A percentile compares a stretch with the other conserved stretches of the same genome.
phyloP scores from a whole-genome alignment of 2,113 vertebrate genomes.

The Menidia beryllina region DNA sequence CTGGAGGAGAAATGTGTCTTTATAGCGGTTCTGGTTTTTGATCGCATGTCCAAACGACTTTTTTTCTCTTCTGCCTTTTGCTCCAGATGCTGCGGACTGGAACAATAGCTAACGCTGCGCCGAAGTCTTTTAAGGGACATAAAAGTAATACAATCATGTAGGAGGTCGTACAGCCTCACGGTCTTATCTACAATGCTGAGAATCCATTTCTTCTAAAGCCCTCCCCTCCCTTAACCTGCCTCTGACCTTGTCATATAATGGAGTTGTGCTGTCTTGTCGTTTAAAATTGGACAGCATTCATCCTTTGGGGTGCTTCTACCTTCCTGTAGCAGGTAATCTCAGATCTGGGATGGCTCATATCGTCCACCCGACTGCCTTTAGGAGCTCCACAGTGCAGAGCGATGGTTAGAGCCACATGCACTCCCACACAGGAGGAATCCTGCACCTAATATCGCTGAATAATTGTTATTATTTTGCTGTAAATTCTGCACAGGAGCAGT shows the following conservation, averaged over 20 bases:
- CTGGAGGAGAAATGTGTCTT: neutral
- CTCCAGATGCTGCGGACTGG: neutral
- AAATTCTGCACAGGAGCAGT: slow-evolving; percentile 28
- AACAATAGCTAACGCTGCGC: slow-evolving; percentile 22
- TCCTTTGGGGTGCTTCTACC: slow-evolving; percentile 54
- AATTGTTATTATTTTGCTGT: slow-evolving; percentile 37
- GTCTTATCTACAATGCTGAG: slow-evolving; percentile 56
- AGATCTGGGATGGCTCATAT: slow-evolving; percentile 52
- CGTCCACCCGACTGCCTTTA: slow-evolving; percentile 61
- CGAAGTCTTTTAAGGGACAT: slow-evolving; percentile 34
- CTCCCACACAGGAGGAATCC: slow-evolving; percentile 41
- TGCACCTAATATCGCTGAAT: slow-evolving; percentile 21
- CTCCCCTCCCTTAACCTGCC: slow-evolving; percentile 34
- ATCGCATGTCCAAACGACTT: neutral
- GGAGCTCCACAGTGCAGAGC: slow-evolving; percentile 38
- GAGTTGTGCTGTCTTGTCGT: slow-evolving; percentile 53
- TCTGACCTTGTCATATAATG: slow-evolving; percentile 73
- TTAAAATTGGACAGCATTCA: slow-evolving; percentile 66
- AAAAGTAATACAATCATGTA: slow-evolving; percentile 61
- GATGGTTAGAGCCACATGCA: slow-evolving; percentile 27
- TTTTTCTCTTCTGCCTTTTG: neutral
- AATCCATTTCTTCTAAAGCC: slow-evolving; percentile 53
- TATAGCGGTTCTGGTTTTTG: neutral
- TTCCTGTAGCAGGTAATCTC: slow-evolving; percentile 50
- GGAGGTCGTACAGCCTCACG: slow-evolving; percentile 46